These are phyloP conservation scores for Pemphigus obesinymphae DNA, from an alignment of 1,140 invertebrate genomes.

Conservation along the genomic window DNA sequence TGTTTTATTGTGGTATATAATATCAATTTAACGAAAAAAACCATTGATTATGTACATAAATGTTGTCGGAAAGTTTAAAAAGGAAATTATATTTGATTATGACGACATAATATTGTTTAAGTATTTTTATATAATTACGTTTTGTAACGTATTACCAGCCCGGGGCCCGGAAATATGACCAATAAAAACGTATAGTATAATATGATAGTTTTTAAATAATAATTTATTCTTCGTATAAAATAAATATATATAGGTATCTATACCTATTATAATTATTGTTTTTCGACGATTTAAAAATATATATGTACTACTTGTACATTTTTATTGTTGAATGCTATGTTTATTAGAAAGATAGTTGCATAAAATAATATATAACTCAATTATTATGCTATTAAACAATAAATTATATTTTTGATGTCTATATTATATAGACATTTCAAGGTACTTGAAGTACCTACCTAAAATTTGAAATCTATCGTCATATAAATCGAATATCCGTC, in stretches of 20 bases:
- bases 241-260: too few species aligned
- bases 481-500: too few species aligned
- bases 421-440: too few species aligned
- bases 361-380: too few species aligned
- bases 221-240: background rate
- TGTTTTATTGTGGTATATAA: background rate
- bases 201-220: background rate
- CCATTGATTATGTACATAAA: background rate
- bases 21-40: background rate
- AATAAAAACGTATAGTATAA: background rate
- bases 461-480: too few species aligned
- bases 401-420: too few species aligned
- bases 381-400: too few species aligned
- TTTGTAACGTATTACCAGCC: background rate
- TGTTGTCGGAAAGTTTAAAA: background rate
- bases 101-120: background rate
- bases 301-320: background rate
- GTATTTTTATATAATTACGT: constrained; percentile 3
- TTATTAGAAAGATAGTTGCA: too few species aligned
- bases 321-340: too few species aligned
- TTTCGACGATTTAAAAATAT: background rate
- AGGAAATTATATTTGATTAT: background rate
- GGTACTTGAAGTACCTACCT: too few species aligned
- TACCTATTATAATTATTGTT: background rate
- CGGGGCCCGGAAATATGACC: background rate